Evolutionary conservation across 2,797 vertebrate species (phyloP).

Genomic region (Rhynchonycteris naso): DNA sequence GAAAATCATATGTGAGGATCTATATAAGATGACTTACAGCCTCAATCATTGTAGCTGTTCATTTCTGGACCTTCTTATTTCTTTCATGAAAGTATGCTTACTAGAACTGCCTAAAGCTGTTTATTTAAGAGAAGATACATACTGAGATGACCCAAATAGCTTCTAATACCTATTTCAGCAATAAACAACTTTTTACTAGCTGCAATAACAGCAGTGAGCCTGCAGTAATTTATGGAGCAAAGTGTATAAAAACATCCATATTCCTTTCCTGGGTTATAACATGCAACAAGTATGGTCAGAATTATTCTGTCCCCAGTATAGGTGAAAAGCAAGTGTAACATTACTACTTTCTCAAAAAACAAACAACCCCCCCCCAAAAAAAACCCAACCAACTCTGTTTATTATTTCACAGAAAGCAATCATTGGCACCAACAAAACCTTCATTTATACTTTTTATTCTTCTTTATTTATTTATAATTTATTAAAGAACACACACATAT

Average conservation of each 20-base stretch:
- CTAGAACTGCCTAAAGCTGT: neutral
- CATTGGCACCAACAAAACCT: neutral
- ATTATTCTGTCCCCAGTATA: neutral
- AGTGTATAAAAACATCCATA: neutral
- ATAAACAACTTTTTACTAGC: neutral
- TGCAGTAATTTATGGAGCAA: neutral
- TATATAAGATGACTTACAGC: neutral
- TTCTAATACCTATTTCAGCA: neutral
- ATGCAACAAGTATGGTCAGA: neutral
- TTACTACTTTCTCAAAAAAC: neutral
- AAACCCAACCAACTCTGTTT: neutral
- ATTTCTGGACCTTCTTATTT: neutral
- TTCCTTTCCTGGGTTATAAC: neutral
- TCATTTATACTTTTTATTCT: neutral
- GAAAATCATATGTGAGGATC: neutral
- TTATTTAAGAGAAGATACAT: neutral
- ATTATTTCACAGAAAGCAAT: slow-evolving; percentile 1
- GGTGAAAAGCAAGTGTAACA: neutral
- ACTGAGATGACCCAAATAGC: neutral
- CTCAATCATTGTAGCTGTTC: neutral
- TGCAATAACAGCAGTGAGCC: neutral
- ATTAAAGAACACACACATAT: neutral
- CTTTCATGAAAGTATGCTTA: neutral
- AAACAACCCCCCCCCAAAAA: neutral
- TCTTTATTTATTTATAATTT: slow-evolving; percentile 5